Evolutionary conservation across 2,888 invertebrate genomes (phyloP), one percentile per base, ranked within the genome.

Genomic region (Calameuta idolon): DNA sequence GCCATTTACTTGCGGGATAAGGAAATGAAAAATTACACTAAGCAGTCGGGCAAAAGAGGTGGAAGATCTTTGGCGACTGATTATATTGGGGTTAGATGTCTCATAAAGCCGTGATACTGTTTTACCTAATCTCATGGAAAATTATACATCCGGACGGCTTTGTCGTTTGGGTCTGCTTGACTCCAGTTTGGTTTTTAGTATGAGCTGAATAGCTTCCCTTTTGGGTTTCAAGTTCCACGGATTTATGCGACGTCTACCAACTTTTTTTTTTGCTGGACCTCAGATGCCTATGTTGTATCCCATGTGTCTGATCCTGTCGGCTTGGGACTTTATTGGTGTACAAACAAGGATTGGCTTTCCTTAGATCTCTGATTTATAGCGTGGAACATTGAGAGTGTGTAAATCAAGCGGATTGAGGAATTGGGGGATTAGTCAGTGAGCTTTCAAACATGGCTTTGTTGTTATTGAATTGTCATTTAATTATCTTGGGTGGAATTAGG

Each of bases 231-330:
- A 55, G 55, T 55, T 55, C 23, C 55, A 55, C 55, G 87, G 88
- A 89, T 89, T 89, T 89, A 89, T 85, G 86, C 75, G 76, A 69
- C 78, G 78, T 85, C 87, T 85, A 85, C 86, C 88, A 86, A 87
- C 86, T 89, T 89, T 89, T 88, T 89, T 85, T 86, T n/a, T n/a
- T n/a, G n/a, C 85, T 82, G 82, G 77, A 84, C 84, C 80, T 84
- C 83, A 84, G 85, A 81, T 84, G 23, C 79, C 79, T 55, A 34
- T 30, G 55, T 34, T 34, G 55, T 34, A 35, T 55, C 37, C 33
- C 75, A 34, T n/a, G 40, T 71, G 55, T 73, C 37, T 76, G 55
- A 23, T 55, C 55, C 55, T 55, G 55, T 55, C 55, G 55, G 23
- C 55, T 23, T 55, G 23, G 75, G 69, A 71, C 69, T 55, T 69